Base-by-base conservation (phyloP, 2,797 vertebrate species). In the Tokudaia muenninki region DNA sequence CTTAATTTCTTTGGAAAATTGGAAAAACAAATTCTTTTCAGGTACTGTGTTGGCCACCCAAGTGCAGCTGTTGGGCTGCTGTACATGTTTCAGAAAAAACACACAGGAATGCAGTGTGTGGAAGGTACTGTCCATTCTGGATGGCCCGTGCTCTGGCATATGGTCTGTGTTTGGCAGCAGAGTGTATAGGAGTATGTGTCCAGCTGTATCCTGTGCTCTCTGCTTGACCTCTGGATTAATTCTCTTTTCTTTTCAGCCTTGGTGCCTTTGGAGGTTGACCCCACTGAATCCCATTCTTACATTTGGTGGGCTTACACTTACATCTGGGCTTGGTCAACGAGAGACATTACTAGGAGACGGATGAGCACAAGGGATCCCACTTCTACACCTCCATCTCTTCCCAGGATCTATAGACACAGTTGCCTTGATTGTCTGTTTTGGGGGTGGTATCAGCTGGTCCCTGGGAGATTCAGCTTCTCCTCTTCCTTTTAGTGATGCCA, bases 1-100 rank as follows among this genome's bases (percentile, higher is more conserved):
- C 92, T 97, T 91, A 87, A 97, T 98, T 97, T 97, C 97, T 97
- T 94, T 57, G 65, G 96, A 95, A 98, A 98, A 95, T n/a, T 77
- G 29, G 86, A 95, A 91, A 83, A 95, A 94, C 83, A 88, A 87
- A 70, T 89, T 96, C 91, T 96, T 92, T 89, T 95, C 97, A 98
- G 97, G 97, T 97, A 97, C 95, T 95, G 16, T 0, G 1, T 67
- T 87, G 97, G 87, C 97, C 97, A 97, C 97, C 97, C 97, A 98
- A 84, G 96, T 41, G 55, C 59, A 87, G 84, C 34, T 87, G 52
- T 59, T 19, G 72, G 21, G 63, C 77, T 72, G 89, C 70, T 34
- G 3, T 77, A 65, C 84, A 86, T 29, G 50, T 72, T 97, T 96
- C 29, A 22, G 93, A 87, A 89, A 82, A 90, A 75, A 57, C 44